Base-by-base conservation (phyloP, 2,888 invertebrate species). In the Caradrina clavipalpis region DNA sequence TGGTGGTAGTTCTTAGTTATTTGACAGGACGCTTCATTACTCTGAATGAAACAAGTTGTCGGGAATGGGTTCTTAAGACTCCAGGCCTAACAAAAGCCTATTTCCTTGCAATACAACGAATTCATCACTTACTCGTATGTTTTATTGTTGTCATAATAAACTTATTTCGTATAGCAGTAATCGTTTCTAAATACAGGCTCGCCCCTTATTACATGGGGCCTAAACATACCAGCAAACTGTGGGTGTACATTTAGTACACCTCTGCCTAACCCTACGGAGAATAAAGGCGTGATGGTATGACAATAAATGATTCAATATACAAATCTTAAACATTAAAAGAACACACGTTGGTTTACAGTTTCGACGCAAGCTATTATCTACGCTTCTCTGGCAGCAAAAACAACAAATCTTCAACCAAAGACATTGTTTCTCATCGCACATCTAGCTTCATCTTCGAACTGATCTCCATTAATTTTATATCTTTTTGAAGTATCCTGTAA, bases 401-500 rank as follows among this genome's bases (percentile, higher is more conserved):
- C 13, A 22, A 15, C n/a, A 22, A n/a, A 53, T 39, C 22, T 42
- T 3, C 13, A 13, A 13, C 45, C 15, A 21, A 17, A 64, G 26
- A 21, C 19, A 31, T 35, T 69, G 49, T 69, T 63, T 60, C 49
- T 59, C 56, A 31, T 11, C 6, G 19, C 35, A 39, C 42, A 21
- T 62, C 45, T 42, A 17, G n/a, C 17, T 39, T 47, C 39, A 53
- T 56, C n/a, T n/a, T n/a, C 49, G 51, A 70, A 77, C 31, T 50
- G 39, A 31, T 19, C 47, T 45, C 31, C n/a, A 60, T 71, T 66
- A 70, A 45, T 45, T 66, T 75, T 64, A 79, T 67, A n/a, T 55
- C 15, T 13, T 55, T 15, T 56, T 11, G 11, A 58, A 54, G 39
- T 21, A 13, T 22, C 22, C 0, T 35, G 13, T 13, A 50, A n/a